Evolutionary conservation across 2,797 vertebrate genomes (phyloP).

Genomic region (Peromyscus eremicus): DNA sequence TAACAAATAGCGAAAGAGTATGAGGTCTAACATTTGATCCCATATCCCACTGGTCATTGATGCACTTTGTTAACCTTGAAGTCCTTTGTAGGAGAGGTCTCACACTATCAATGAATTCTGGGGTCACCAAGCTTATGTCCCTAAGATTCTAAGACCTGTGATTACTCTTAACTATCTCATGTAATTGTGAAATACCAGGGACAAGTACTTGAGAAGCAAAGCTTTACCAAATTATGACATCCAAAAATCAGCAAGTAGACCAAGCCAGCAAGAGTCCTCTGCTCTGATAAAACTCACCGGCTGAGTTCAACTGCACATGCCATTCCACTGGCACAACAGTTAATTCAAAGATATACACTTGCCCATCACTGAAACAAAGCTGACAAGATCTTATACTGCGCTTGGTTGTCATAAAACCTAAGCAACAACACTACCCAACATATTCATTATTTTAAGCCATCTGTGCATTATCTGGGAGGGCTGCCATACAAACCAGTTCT

Average conservation of each 20-base stretch:
- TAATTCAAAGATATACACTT: neutral
- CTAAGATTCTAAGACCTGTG: neutral
- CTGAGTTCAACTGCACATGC: neutral
- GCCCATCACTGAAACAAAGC: neutral
- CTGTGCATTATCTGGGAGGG: neutral
- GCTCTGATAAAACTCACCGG: neutral
- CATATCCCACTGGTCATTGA: neutral
- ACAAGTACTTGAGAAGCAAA: neutral
- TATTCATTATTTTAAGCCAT: neutral
- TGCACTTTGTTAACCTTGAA: neutral
- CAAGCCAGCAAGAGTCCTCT: neutral
- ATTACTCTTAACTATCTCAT: neutral
- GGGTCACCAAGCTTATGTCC: neutral
- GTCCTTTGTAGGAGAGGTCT: neutral
- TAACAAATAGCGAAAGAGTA: neutral
- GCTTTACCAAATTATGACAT: neutral
- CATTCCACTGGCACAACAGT: neutral
- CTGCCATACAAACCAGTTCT: neutral
- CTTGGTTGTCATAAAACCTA: conserved; percentile 36
- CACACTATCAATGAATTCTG: neutral
- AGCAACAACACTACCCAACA: neutral
- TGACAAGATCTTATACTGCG: neutral
- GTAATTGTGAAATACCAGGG: neutral
- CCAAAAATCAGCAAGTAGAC: neutral
- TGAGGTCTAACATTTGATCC: neutral